Conservation (phyloP, 2,888 invertebrate genomes). For the Steinernema carpocapsae region DNA sequence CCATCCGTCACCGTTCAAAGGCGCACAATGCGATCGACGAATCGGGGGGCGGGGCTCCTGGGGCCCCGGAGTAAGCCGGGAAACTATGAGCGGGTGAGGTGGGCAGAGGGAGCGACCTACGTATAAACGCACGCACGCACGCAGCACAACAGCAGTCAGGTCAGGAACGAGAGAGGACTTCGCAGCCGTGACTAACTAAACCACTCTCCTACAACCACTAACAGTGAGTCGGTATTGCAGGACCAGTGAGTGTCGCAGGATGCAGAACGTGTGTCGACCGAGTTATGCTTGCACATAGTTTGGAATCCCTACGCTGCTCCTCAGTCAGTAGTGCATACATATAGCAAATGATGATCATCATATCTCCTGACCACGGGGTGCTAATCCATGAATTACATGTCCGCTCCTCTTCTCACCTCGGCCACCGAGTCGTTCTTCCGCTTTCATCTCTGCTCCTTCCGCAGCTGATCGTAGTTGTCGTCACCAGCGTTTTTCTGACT, state of each 20-base stretch:
- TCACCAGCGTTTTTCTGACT: background rate
- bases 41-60: background rate
- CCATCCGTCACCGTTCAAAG: background rate
- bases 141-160: background rate
- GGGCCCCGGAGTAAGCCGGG: too few species aligned
- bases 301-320: background rate
- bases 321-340: background rate
- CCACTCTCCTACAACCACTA: constrained; percentile 16
- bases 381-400: constrained; percentile 17
- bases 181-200: constrained; percentile 27
- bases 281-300: constrained; percentile 25
- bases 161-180: constrained; percentile 29
- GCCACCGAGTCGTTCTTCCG: background rate
- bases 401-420: background rate
- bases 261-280: too few species aligned
- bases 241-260: too few species aligned
- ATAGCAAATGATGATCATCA: background rate
- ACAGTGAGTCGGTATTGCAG: constrained; percentile 30
- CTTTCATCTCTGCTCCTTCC: constrained; percentile 2
- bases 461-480: background rate
- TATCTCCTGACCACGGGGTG: background rate
- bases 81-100: too few species aligned
- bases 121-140: background rate
- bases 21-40: background rate
- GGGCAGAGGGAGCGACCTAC: background rate